Evolutionary conservation across 2,797 vertebrate species (phyloP).

Genomic region (Poeciliopsis infans): DNA sequence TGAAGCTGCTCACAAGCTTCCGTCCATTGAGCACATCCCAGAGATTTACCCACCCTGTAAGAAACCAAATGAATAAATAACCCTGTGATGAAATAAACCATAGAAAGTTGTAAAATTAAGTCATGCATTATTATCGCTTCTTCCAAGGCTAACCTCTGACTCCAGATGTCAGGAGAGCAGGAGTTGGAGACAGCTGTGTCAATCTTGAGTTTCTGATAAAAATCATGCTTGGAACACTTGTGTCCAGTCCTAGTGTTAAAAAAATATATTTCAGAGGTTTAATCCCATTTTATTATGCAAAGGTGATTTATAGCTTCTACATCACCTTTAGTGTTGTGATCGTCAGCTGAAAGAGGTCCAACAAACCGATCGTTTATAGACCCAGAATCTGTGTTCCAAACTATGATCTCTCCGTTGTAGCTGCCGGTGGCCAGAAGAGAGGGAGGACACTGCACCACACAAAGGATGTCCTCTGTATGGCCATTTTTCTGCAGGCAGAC

Average conservation of each 20-base stretch:
- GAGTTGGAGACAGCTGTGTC: slow-evolving; percentile 56
- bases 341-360: slow-evolving; percentile 41
- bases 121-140: slow-evolving; percentile 11
- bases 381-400: slow-evolving; percentile 83
- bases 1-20: slow-evolving; percentile 73
- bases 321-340: slow-evolving; percentile 53
- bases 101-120: slow-evolving; percentile 31
- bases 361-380: slow-evolving; percentile 70
- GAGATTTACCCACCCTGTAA: slow-evolving; percentile 76
- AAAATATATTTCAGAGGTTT: neutral
- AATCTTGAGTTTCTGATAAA: slow-evolving; percentile 71
- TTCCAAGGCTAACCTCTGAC: slow-evolving; percentile 64
- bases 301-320: neutral
- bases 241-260: slow-evolving; percentile 57
- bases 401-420: slow-evolving; percentile 79
- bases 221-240: slow-evolving; percentile 67
- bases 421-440: slow-evolving; percentile 80
- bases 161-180: slow-evolving; percentile 74
- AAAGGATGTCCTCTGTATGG: slow-evolving; percentile 80
- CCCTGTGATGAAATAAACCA: slow-evolving; percentile 1
- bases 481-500: slow-evolving; percentile 62
- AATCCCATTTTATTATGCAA: neutral
- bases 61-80: slow-evolving; percentile 45
- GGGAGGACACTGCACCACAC: slow-evolving; percentile 77
- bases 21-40: slow-evolving; percentile 77